These are phyloP conservation scores for Numenius arquata DNA, from an alignment of 2,113 vertebrate species.

Conservation along the genomic window DNA sequence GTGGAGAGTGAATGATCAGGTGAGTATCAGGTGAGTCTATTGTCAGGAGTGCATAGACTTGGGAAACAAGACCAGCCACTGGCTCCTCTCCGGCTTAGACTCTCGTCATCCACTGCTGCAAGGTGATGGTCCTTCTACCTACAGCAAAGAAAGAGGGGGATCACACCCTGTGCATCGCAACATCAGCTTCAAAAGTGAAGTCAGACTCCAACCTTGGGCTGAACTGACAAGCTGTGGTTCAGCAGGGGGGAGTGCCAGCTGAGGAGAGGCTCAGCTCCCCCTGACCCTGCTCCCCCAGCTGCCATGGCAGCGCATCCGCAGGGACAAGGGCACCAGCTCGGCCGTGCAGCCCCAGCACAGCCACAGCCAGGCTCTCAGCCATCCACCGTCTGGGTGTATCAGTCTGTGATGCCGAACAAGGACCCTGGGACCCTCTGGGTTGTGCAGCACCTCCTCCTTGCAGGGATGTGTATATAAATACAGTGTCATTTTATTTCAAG, in stretches of 20 bases:
- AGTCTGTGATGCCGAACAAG: neutral
- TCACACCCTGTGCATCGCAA: neutral
- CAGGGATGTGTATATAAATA: neutral
- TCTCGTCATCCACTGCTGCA: accelerated
- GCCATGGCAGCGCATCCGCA: neutral
- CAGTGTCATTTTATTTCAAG: neutral
- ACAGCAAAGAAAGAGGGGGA: neutral
- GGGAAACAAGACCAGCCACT: neutral
- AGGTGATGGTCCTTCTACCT: neutral
- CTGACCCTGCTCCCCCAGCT: neutral
- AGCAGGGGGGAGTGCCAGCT: neutral
- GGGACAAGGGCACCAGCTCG: accelerated
- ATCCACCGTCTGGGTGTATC: accelerated
- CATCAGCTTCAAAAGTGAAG: neutral
- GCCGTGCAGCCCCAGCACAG: neutral
- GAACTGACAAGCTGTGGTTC: neutral
- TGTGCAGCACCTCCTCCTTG: neutral
- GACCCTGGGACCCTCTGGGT: neutral
- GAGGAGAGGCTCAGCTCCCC: neutral
- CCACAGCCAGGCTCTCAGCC: accelerated
- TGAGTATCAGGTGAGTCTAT: neutral
- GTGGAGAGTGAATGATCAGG: neutral
- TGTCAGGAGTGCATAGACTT: neutral
- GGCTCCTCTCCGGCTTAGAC: neutral
- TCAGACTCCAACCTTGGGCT: neutral